Evolutionary conservation across 2,797 vertebrate species (phyloP).

Genomic region (Toxotes lorentzi): DNA sequence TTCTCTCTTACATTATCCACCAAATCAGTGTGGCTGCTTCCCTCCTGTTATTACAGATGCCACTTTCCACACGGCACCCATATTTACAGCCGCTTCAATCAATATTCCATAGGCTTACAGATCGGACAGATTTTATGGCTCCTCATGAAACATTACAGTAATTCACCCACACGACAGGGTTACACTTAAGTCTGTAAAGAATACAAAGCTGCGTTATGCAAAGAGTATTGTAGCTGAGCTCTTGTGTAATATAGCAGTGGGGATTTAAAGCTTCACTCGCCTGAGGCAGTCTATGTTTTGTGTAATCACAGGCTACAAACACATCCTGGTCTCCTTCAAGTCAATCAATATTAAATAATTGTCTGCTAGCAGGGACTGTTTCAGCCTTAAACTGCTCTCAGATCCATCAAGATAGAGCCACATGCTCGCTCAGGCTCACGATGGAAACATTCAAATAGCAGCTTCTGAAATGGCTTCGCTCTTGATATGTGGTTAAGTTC

Average conservation of each 20-base stretch:
- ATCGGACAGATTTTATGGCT: constrained; percentile 28
- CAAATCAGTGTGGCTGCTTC: constrained; percentile 54
- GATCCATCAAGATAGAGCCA: constrained; percentile 54
- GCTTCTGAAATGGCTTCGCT: constrained; percentile 56
- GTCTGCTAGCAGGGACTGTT: constrained; percentile 46
- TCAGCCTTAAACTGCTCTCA: constrained; percentile 49
- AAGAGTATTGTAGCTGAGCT: constrained; percentile 38
- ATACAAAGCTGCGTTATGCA: constrained; percentile 53
- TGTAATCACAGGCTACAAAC: constrained; percentile 64
- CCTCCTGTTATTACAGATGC: constrained; percentile 54
- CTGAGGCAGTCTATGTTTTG: constrained; percentile 35
- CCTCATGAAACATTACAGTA: constrained; percentile 48
- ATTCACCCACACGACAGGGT: constrained; percentile 53
- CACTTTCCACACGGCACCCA: constrained; percentile 43
- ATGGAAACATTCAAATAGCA: constrained; percentile 65
- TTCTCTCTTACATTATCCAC: constrained; percentile 65
- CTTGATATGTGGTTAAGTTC: constrained; percentile 68
- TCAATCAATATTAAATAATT: constrained; percentile 73
- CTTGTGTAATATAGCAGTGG: constrained; percentile 36
- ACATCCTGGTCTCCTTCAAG: constrained; percentile 55
- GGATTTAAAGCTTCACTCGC: constrained; percentile 59
- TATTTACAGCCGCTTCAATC: constrained; percentile 62
- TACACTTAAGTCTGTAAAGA: constrained; percentile 51
- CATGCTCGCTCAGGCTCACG: constrained; percentile 46
- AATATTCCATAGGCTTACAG: constrained; percentile 37